A percentile compares a stretch with the other conserved stretches of the same genome.
These are phyloP conservation scores for Cygnus atratus DNA, from an alignment of 2,113 vertebrate species.

Conservation along the genomic window DNA sequence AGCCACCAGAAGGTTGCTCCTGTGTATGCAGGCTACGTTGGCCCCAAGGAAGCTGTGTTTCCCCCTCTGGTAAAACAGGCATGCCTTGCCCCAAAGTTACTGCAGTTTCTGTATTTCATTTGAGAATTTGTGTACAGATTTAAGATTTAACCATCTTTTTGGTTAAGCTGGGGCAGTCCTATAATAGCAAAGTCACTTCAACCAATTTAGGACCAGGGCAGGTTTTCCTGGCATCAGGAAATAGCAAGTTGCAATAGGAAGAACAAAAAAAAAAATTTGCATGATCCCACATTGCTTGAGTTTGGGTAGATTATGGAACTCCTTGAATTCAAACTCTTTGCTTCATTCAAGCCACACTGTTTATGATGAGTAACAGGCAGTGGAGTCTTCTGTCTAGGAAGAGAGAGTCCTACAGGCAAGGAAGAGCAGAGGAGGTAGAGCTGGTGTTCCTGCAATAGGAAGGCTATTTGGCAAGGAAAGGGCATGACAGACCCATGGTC, in stretches of 20 bases:
- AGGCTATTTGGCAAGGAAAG: neutral
- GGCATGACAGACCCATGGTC: neutral
- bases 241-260: neutral
- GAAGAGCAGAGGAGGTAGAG: neutral
- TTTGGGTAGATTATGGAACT: neutral
- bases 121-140: neutral
- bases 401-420: neutral
- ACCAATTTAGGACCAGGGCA: neutral
- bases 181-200: neutral
- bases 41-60: neutral
- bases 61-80: neutral
- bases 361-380: neutral
- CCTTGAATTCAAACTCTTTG: neutral
- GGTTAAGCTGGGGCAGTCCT: neutral
- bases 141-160: neutral
- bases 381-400: neutral
- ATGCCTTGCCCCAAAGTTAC: neutral
- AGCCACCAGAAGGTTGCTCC: neutral
- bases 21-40: neutral
- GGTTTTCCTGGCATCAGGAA: neutral
- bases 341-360: neutral
- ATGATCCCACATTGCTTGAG: accelerated
- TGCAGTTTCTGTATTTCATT: neutral
- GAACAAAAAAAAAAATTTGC: neutral
- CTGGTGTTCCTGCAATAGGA: neutral